Evolutionary conservation across 2,888 invertebrate genomes (phyloP), one percentile per base, ranked within the genome.

Genomic region (Anorthoa munda): DNA sequence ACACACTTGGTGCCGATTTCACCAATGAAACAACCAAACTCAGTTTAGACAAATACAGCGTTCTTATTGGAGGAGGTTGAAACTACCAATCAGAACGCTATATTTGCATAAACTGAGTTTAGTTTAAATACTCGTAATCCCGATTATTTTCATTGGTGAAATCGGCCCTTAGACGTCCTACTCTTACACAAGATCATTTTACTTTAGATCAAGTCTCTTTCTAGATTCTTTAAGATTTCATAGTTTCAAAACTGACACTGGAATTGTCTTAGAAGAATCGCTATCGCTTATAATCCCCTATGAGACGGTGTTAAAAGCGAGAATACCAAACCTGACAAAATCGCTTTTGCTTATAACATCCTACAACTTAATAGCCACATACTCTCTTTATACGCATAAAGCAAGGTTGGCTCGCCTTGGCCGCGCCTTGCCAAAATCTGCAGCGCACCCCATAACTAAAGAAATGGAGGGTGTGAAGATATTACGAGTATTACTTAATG

Each of bases 361-460:
- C 17, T 23, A 59, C 9, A 59, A 46, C 5, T 48, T 26, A 13
- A 56, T 2, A 53, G 48, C n/a, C n/a, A 46, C 51, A 53, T n/a
- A 67, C 60, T 26, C n/a, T 66, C 21, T 58, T 45, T 51, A 66
- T 74, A 67, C 68, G 56, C 75, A 79, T 70, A 61, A 56, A 74
- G 17, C 75, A 72, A 84, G 81, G 74, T 48, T 72, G 55, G 56
- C 66, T 26, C 55, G 23, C 64, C 70, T 51, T 21, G 23, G 74
- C 59, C 74, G 56, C 81, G 61, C 86, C 86, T 72, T 65, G 73
- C 74, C 78, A 72, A 86, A 82, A 73, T 79, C 85, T 84, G 70
- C 78, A 75, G 60, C 67, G 72, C 70, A 76, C 69, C 60, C 71
- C 66, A 60, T 68, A 76, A 66, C 63, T 63, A 58, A 74, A 72